Evolutionary conservation across 2,888 invertebrate genomes (phyloP).

Genomic region (Leucoptera coffeella): DNA sequence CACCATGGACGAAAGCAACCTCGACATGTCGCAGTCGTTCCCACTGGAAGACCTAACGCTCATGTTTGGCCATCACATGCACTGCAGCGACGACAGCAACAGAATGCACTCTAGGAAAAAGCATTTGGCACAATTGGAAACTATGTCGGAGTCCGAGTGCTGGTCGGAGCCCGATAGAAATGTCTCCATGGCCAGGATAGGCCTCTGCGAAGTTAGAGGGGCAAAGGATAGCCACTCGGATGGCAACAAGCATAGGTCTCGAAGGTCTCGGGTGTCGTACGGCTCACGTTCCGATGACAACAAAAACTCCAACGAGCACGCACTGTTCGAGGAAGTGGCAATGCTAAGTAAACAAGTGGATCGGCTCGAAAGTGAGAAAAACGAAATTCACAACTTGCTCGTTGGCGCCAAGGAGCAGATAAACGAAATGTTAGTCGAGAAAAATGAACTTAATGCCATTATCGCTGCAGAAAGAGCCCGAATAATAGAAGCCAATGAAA

Average conservation of each 20-base stretch:
- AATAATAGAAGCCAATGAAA: constrained; percentile 17
- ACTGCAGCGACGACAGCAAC: constrained; percentile 20
- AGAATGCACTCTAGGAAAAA: constrained; percentile 15
- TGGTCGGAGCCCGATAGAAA: constrained; percentile 84
- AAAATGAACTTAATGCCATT: constrained; percentile 16
- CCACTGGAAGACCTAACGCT: constrained; percentile 38
- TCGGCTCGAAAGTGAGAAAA: constrained; percentile 22
- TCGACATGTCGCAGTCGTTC: constrained; percentile 35
- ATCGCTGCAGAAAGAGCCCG: constrained; percentile 16
- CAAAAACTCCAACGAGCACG: constrained; percentile 43
- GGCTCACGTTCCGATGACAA: constrained; percentile 34
- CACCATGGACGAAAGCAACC: constrained; percentile 35
- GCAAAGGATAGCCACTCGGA: constrained; percentile 20
- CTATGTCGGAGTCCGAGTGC: constrained; percentile 67
- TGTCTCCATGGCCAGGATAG: constrained; percentile 75
- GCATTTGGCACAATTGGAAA: constrained; percentile 24
- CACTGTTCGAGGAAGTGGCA: constrained; percentile 50
- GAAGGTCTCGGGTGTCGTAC: constrained; percentile 33
- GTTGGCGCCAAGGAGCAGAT: constrained; percentile 23
- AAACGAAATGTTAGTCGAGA: constrained; percentile 19
- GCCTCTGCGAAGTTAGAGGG: constrained; percentile 33
- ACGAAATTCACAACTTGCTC: constrained; percentile 35
- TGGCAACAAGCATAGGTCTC: constrained; percentile 23
- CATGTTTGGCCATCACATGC: constrained; percentile 40
- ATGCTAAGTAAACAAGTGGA: constrained; percentile 22